Conservation (phyloP, 2,113 vertebrate species). For the Rhadina sibilatrix region DNA sequence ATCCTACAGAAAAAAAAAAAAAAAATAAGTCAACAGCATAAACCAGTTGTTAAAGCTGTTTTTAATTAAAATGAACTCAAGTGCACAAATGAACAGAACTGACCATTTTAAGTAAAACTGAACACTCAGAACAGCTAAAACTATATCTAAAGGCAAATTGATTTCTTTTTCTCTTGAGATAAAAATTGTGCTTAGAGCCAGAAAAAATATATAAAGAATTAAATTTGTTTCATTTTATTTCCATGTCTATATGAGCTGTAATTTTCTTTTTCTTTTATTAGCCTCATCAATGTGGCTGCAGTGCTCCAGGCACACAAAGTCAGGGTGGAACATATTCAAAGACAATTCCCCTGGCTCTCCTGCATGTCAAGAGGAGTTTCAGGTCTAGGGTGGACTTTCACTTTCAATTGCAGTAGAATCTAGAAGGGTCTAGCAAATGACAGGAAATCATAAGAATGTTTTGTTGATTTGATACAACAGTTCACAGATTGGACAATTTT, state of each 20-base stretch:
- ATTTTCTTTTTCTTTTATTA: neutral
- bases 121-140: neutral
- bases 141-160: slow-evolving; percentile 1
- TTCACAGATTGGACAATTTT: neutral
- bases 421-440: neutral
- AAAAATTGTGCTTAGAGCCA: neutral
- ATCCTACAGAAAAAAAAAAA: neutral
- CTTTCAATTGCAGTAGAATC: neutral
- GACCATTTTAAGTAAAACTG: slow-evolving; percentile 4
- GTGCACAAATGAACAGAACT: neutral
- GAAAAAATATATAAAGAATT: neutral
- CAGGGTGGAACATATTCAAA: neutral
- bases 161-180: neutral
- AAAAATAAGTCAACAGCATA: neutral
- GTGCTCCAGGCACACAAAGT: neutral
- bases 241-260: neutral
- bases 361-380: neutral
- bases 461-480: neutral
- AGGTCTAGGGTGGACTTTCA: neutral
- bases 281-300: neutral
- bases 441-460: neutral
- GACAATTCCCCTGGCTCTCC: neutral
- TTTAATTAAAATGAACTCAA: slow-evolving; percentile 62
- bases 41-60: neutral
- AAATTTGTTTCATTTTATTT: slow-evolving; percentile 4